These are phyloP conservation scores for Pipistrellus nathusii DNA, from an alignment of 2,797 vertebrate genomes.

Conservation along the genomic window DNA sequence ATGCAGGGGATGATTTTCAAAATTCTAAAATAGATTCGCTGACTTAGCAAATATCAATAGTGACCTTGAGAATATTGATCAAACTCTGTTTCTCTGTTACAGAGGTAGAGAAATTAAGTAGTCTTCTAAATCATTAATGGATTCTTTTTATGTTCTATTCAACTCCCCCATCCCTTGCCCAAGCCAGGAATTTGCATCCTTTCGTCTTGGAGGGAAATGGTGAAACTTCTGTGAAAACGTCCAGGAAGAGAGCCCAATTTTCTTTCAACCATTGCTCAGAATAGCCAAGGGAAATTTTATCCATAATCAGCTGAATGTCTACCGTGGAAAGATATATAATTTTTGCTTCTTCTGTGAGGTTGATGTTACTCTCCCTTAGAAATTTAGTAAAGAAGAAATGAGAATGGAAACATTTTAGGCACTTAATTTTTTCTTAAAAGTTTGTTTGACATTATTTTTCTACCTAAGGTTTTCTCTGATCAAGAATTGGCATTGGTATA, in stretches of 20 bases:
- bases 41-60: conserved; percentile 84
- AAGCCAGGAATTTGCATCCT: conserved; percentile 52
- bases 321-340: neutral
- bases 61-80: conserved; percentile 96
- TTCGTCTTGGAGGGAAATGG: neutral
- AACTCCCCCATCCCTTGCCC: conserved; percentile 15
- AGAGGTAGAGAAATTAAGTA: conserved; percentile 92
- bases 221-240: neutral
- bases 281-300: neutral
- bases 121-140: conserved; percentile 95
- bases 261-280: conserved; percentile 4
- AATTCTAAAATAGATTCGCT: conserved; percentile 69
- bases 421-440: neutral
- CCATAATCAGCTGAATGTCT: conserved; percentile 43
- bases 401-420: neutral
- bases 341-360: neutral
- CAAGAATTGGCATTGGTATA: neutral
- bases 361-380: neutral
- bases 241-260: neutral
- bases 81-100: conserved; percentile 87
- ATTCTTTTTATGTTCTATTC: conserved; percentile 76
- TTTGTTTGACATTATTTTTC: conserved; percentile 43
- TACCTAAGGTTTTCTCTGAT: neutral
- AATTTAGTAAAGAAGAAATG: neutral
- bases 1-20: conserved; percentile 52